phyloP scores from a whole-genome alignment of 1,140 invertebrate species.

The Drosophila yakuba region DNA sequence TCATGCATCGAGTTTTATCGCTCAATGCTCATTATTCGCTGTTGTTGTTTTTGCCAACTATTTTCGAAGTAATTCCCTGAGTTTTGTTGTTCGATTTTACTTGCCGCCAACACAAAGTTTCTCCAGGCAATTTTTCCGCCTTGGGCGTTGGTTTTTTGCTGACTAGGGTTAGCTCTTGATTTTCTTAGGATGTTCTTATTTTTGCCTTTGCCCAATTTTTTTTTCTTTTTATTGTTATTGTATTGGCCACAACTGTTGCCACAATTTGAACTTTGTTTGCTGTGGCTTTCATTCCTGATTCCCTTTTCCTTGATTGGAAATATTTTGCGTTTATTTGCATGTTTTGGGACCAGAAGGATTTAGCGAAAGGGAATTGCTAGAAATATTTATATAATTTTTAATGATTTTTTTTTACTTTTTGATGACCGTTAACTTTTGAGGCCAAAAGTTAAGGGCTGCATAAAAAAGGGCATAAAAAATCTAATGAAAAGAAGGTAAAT shows the following conservation, averaged over 20 bases:
- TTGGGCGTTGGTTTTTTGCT: constrained; percentile 19
- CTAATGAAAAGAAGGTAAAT: constrained; percentile 28
- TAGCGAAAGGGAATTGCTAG: background rate
- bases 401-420: constrained; percentile 15
- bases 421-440: constrained; percentile 36
- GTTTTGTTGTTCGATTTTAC: constrained; percentile 69
- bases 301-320: constrained; percentile 40
- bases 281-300: constrained; percentile 53
- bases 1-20: constrained; percentile 51
- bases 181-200: constrained; percentile 28
- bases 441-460: constrained; percentile 3
- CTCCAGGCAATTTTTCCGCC: background rate
- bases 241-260: constrained; percentile 61
- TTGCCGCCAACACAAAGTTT: constrained; percentile 39
- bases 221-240: constrained; percentile 55
- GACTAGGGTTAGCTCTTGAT: constrained; percentile 29
- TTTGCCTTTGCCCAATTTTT: constrained; percentile 29
- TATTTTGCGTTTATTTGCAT: constrained; percentile 48
- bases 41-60: constrained; percentile 51
- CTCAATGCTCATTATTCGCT: constrained; percentile 69
- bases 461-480: background rate
- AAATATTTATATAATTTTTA: constrained; percentile 18
- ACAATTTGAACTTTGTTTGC: constrained; percentile 66
- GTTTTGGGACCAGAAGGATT: constrained; percentile 4
- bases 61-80: constrained; percentile 71